Conservation (phyloP, 2,797 vertebrate species). For the Hyperoplus immaculatus region DNA sequence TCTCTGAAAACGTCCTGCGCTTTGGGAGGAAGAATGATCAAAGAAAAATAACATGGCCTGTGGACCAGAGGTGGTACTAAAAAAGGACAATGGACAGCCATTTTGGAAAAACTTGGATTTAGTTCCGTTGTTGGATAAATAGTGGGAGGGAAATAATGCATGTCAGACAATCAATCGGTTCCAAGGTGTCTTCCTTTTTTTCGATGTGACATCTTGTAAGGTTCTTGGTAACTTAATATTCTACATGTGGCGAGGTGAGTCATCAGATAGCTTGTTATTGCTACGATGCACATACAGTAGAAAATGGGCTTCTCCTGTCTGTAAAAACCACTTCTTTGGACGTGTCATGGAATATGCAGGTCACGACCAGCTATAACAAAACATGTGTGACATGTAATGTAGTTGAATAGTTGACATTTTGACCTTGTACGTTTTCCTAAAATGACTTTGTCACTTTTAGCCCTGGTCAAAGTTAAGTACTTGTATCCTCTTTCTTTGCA, state of each 20-base stretch:
- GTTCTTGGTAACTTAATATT: slow-evolving; percentile 56
- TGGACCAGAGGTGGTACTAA: slow-evolving; percentile 38
- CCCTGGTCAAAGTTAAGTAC: slow-evolving; percentile 65
- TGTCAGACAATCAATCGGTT: slow-evolving; percentile 80
- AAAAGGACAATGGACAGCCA: slow-evolving; percentile 34
- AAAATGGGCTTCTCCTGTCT: slow-evolving; percentile 55
- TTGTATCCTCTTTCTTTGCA: slow-evolving; percentile 74
- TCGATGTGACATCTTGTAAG: slow-evolving; percentile 51
- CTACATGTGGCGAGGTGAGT: slow-evolving; percentile 50
- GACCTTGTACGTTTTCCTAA: slow-evolving; percentile 61
- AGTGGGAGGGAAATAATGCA: slow-evolving; percentile 64
- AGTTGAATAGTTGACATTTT: slow-evolving; percentile 64
- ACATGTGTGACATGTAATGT: slow-evolving; percentile 60
- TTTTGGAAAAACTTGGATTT: slow-evolving; percentile 29
- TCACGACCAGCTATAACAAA: slow-evolving; percentile 64
- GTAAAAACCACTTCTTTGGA: slow-evolving; percentile 58
- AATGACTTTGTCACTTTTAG: slow-evolving; percentile 71
- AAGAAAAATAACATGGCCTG: slow-evolving; percentile 19
- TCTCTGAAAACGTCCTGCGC: slow-evolving; percentile 39
- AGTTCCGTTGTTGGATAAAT: slow-evolving; percentile 30
- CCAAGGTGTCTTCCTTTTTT: slow-evolving; percentile 60
- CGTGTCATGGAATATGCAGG: slow-evolving; percentile 71
- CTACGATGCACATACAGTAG: slow-evolving; percentile 39
- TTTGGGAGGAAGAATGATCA: slow-evolving; percentile 14
- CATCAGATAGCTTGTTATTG: slow-evolving; percentile 50